These are phyloP conservation scores for Agonopterix arenella DNA, from an alignment of 2,888 invertebrate species.

Conservation along the genomic window DNA sequence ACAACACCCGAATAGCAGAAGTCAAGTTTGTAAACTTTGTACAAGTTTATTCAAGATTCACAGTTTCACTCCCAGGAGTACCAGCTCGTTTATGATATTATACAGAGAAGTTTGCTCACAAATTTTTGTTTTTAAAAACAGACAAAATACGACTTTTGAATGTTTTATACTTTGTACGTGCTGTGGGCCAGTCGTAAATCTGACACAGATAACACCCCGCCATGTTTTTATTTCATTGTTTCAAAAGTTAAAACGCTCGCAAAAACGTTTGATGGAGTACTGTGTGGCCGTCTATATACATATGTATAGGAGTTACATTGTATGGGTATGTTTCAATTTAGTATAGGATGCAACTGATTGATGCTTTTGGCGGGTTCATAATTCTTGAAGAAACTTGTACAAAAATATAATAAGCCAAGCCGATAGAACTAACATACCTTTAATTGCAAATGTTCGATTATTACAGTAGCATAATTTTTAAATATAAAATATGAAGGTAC, in stretches of 20 bases:
- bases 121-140: conserved; percentile 4
- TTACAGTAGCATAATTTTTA: no score
- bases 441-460: no score
- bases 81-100: conserved; percentile 21
- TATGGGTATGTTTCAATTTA: no score
- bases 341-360: no score
- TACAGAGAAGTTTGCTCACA: conserved; percentile 14
- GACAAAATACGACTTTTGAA: neutral
- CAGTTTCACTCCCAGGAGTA: conserved; percentile 14
- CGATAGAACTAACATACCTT: no score
- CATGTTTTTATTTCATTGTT: conserved; percentile 5
- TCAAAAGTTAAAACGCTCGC: conserved; percentile 4
- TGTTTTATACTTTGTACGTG: conserved; percentile 6
- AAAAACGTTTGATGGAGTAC: no score
- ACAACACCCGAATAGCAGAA: conserved; percentile 20
- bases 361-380: no score
- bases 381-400: no score
- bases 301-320: neutral
- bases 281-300: neutral
- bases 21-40: conserved; percentile 13
- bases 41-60: conserved; percentile 23
- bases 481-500: no score
- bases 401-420: no score
- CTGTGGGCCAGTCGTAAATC: conserved; percentile 2
- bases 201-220: conserved; percentile 1